phyloP scores from a whole-genome alignment of 2,888 invertebrate species.

The Salpingus planirostris region DNA sequence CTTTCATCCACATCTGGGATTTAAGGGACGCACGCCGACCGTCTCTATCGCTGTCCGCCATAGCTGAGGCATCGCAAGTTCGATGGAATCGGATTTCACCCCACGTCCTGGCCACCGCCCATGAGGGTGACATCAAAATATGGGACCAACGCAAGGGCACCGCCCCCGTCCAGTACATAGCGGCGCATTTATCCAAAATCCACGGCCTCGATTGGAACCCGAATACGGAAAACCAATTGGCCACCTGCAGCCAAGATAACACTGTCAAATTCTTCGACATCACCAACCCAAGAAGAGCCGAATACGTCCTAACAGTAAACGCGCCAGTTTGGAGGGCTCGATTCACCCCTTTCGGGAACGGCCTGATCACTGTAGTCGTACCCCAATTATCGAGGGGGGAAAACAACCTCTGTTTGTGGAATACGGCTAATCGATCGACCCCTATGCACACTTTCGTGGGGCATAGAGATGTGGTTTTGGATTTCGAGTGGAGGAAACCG shows the following conservation, averaged over 20 bases:
- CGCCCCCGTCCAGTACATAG: slow-evolving; percentile 83
- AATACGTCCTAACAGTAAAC: slow-evolving; percentile 74
- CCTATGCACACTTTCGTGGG: slow-evolving; percentile 90
- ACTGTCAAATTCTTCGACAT: slow-evolving; percentile 93
- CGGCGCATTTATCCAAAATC: slow-evolving; percentile 84
- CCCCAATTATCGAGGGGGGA: slow-evolving; percentile 86
- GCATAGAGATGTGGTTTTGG: slow-evolving; percentile 87
- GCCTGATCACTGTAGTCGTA: slow-evolving; percentile 83
- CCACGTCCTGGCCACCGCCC: slow-evolving; percentile 83
- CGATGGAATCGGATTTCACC: slow-evolving; percentile 84
- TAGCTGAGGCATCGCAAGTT: slow-evolving; percentile 88
- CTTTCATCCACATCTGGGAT: slow-evolving; percentile 92
- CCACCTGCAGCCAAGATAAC: slow-evolving; percentile 91
- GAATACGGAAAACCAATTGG: slow-evolving; percentile 71
- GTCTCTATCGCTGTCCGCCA: slow-evolving; percentile 74
- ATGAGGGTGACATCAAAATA: slow-evolving; percentile 90
- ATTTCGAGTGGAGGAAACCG: slow-evolving; percentile 88
- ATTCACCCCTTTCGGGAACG: slow-evolving; percentile 79
- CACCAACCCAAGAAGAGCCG: slow-evolving; percentile 73
- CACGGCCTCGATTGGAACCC: slow-evolving; percentile 94
- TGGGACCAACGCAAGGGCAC: slow-evolving; percentile 90
- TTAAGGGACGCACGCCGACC: slow-evolving; percentile 78
- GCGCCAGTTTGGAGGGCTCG: slow-evolving; percentile 85
- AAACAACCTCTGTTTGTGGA: slow-evolving; percentile 73
- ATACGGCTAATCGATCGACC: slow-evolving; percentile 57